A percentile compares a stretch with the other conserved stretches of the same genome.
These are phyloP conservation scores for Haliaeetus leucogaster DNA, from an alignment of 2,113 vertebrate genomes.

Conservation along the genomic window DNA sequence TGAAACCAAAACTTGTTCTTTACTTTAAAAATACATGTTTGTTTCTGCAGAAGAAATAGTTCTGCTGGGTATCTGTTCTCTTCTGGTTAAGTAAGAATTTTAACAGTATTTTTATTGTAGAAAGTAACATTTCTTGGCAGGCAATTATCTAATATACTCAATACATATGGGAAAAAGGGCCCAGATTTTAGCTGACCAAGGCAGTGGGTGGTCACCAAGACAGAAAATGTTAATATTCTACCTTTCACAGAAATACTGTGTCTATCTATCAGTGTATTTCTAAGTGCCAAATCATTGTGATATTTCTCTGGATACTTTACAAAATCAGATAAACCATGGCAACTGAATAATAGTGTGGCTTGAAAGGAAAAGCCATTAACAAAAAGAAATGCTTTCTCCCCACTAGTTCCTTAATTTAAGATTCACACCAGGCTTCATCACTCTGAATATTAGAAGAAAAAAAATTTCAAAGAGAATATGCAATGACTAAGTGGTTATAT, in stretches of 20 bases:
- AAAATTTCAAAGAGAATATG: constrained; percentile 30
- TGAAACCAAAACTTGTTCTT: not conserved
- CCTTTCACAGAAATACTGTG: not conserved
- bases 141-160: not conserved
- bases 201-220: not conserved
- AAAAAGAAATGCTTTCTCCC: constrained; percentile 44
- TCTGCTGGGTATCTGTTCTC: not conserved
- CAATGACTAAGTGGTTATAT: not conserved
- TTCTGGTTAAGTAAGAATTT: not conserved
- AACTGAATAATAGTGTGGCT: constrained; percentile 60
- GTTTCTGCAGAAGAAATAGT: not conserved
- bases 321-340: constrained; percentile 64
- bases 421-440: constrained; percentile 29
- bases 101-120: not conserved
- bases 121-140: not conserved
- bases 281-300: constrained; percentile 8
- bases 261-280: constrained; percentile 12
- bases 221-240: not conserved
- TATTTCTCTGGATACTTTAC: constrained; percentile 24
- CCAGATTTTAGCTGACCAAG: not conserved
- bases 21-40: not conserved
- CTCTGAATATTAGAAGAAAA: constrained; percentile 18
- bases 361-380: constrained; percentile 58
- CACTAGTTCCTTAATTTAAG: constrained; percentile 35
- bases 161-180: not conserved